These are phyloP conservation scores for Junonia oenone DNA, from an alignment of 2,888 invertebrate genomes.

Conservation along the genomic window DNA sequence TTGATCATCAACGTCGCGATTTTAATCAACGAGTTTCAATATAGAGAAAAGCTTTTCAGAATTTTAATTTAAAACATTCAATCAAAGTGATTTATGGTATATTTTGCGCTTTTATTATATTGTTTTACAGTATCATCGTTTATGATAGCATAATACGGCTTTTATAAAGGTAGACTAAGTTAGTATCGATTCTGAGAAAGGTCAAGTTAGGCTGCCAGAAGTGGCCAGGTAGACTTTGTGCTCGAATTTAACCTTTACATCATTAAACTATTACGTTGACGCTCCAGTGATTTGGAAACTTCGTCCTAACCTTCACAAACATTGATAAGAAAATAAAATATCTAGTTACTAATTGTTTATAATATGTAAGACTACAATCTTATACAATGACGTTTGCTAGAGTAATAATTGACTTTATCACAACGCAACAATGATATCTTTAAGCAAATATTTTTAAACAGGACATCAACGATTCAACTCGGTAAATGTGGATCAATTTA, in stretches of 20 bases:
- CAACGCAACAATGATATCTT: background rate
- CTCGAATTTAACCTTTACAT: conserved; percentile 32
- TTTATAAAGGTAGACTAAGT: background rate
- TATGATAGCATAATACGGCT: background rate
- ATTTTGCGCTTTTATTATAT: no score
- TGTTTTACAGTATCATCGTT: background rate
- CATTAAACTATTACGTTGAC: conserved; percentile 38
- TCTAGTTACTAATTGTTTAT: background rate
- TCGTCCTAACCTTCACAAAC: background rate
- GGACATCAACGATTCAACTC: background rate
- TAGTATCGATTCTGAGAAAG: conserved; percentile 38
- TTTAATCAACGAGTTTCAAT: background rate
- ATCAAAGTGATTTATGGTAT: no score
- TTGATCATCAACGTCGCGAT: background rate
- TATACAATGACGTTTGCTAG: no score
- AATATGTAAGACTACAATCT: background rate
- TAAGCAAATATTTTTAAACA: background rate
- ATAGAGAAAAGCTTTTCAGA: background rate
- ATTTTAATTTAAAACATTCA: background rate
- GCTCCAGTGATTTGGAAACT: conserved; percentile 55
- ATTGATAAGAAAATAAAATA: background rate
- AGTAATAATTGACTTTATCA: no score
- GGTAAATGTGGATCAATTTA: background rate
- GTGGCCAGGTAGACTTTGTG: conserved; percentile 10
- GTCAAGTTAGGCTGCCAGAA: conserved; percentile 30